Evolutionary conservation across 2,113 vertebrate genomes (phyloP).

Genomic region (Zosterops pallidus): DNA sequence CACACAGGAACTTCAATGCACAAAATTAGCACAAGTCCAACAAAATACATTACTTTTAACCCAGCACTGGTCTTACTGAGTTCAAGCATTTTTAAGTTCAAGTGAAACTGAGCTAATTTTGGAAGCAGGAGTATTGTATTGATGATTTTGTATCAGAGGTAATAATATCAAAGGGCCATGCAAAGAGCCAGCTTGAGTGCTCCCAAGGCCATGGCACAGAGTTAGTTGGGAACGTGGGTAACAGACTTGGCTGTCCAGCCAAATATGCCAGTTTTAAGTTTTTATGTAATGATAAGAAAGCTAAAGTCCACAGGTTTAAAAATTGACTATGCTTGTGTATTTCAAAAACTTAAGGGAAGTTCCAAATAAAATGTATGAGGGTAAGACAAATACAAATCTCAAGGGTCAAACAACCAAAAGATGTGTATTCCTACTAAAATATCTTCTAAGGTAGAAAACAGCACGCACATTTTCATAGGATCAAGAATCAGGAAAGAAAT

Average conservation of each 20-base stretch:
- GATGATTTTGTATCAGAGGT: neutral
- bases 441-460: neutral
- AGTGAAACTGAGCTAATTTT: neutral
- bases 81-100: neutral
- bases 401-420: neutral
- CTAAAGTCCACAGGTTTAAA: neutral
- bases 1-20: neutral
- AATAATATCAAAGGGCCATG: neutral
- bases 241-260: neutral
- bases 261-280: neutral
- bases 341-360: neutral
- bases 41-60: neutral
- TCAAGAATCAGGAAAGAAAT: neutral
- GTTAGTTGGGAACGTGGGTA: neutral
- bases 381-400: neutral
- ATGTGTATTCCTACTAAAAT: neutral
- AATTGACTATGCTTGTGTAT: neutral
- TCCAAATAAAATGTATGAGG: neutral
- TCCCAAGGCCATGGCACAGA: neutral
- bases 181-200: neutral
- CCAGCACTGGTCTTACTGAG: neutral
- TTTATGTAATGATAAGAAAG: neutral
- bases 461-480: neutral
- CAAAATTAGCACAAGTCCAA: neutral
- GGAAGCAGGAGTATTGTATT: neutral